Evolutionary conservation across 2,113 vertebrate species (phyloP).

Genomic region (Syngnathus floridae): DNA sequence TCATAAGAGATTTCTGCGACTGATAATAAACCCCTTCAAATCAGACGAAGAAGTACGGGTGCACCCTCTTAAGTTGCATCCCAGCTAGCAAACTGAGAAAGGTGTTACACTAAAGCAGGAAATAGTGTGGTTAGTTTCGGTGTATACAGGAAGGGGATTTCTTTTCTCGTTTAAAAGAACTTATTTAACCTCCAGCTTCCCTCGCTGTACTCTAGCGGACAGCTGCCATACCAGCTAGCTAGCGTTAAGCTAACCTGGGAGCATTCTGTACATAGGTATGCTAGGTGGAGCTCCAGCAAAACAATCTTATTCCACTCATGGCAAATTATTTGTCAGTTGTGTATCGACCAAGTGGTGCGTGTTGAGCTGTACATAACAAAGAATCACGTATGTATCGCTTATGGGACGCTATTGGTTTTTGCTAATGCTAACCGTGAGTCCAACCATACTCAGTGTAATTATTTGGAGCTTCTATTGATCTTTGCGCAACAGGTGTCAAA

Average conservation of each 20-base stretch:
- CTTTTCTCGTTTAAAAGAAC: no score
- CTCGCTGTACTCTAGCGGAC: no score
- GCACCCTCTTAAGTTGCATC: slow-evolving; percentile 47
- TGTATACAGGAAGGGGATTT: background rate
- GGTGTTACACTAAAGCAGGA: background rate
- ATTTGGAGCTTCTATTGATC: background rate
- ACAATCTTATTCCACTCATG: background rate
- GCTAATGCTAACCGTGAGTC: background rate
- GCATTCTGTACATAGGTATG: background rate
- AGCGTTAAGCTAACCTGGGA: no score
- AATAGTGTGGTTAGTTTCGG: background rate
- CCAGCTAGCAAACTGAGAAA: slow-evolving; percentile 42
- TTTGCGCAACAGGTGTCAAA: background rate
- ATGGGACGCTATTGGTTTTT: background rate
- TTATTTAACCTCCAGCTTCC: no score
- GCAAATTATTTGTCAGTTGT: background rate
- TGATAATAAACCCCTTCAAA: slow-evolving; percentile 37
- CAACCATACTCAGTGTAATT: background rate
- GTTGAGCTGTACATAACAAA: background rate
- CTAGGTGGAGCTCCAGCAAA: background rate
- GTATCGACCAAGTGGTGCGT: background rate
- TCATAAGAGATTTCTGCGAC: slow-evolving; percentile 52
- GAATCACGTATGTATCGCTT: background rate
- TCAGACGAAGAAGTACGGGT: slow-evolving; percentile 37
- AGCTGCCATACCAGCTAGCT: no score